A percentile compares a stretch with the other conserved stretches of the same genome.
These are phyloP conservation scores for Hydropsyche betteni DNA, from an alignment of 2,888 invertebrate genomes.

Conservation along the genomic window DNA sequence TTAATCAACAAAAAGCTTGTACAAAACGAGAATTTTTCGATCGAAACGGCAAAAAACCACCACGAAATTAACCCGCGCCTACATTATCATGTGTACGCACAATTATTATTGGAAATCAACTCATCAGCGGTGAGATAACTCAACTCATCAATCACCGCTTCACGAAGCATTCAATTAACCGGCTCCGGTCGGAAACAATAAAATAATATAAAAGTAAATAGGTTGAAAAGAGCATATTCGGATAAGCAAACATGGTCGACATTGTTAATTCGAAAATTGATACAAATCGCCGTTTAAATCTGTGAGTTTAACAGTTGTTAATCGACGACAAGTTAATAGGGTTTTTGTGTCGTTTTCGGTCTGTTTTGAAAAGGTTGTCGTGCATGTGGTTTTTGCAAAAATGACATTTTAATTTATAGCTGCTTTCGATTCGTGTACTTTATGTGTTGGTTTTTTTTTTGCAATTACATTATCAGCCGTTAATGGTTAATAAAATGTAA, in stretches of 20 bases:
- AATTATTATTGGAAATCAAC: conserved; percentile 23
- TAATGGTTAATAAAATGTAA: neutral
- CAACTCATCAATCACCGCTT: conserved; percentile 22
- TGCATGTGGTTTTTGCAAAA: conserved; percentile 17
- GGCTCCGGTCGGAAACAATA: conserved; percentile 4
- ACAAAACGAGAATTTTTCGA: too few species aligned
- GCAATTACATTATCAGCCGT: conserved; percentile 24
- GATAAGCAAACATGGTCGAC: neutral
- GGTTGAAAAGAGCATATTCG: too few species aligned
- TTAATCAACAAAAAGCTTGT: too few species aligned
- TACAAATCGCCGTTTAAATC: neutral
- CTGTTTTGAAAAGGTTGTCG: neutral
- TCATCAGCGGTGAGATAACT: conserved; percentile 11
- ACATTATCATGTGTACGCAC: too few species aligned
- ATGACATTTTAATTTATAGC: conserved; percentile 40
- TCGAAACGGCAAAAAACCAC: too few species aligned
- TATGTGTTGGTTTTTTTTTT: too few species aligned
- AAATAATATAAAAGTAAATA: conserved; percentile 8
- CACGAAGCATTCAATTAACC: conserved; percentile 28
- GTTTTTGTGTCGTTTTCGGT: conserved; percentile 6
- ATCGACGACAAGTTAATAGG: too few species aligned
- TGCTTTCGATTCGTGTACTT: too few species aligned
- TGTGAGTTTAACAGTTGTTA: too few species aligned
- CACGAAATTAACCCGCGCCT: too few species aligned
- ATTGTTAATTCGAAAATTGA: conserved; percentile 3